Conservation (phyloP, 2,797 vertebrate species). For the Potorous gilbertii region DNA sequence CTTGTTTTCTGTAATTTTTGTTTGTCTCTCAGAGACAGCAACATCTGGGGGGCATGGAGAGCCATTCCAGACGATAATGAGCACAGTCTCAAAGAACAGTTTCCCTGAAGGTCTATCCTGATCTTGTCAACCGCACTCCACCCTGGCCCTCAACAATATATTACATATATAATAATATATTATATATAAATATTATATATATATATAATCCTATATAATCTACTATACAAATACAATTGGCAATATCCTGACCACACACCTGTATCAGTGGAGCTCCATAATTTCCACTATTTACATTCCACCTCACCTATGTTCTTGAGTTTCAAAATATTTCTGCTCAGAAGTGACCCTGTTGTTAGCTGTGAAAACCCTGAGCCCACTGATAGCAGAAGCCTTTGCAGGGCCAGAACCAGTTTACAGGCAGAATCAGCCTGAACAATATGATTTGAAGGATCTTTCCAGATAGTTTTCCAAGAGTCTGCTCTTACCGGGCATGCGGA, state of each 20-base stretch:
- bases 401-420: background rate
- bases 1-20: too few species aligned
- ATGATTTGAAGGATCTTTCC: background rate
- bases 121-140: too few species aligned
- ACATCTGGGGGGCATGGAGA: too few species aligned
- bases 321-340: background rate
- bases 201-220: too few species aligned
- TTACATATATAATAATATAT: too few species aligned
- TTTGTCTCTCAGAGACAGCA: too few species aligned
- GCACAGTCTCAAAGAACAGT: too few species aligned
- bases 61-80: too few species aligned
- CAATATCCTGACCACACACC: background rate
- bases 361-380: background rate
- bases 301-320: background rate
- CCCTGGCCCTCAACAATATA: too few species aligned
- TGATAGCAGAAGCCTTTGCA: background rate
- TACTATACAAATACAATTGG: background rate
- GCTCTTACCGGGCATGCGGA: background rate
- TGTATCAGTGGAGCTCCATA: background rate
- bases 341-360: background rate
- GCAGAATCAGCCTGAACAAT: background rate
- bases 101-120: too few species aligned
- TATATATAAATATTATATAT: too few species aligned
- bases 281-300: background rate
- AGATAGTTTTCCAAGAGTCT: background rate